Percentiles rank a stretch among this genome's conserved stretches.
Conservation (phyloP, 2,888 invertebrate species). For the Plebejus anna region DNA sequence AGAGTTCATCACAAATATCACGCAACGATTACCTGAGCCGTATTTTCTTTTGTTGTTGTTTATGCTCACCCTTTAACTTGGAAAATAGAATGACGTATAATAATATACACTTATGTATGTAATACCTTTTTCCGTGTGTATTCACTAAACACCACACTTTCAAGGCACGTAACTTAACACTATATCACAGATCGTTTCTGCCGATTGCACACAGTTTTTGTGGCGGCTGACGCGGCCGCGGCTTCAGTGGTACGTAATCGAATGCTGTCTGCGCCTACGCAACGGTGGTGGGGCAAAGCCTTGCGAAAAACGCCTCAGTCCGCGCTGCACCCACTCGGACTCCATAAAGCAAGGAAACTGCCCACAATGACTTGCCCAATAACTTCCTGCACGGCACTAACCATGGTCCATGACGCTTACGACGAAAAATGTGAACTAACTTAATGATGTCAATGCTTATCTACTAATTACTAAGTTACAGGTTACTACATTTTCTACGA, state of each 20-base stretch:
- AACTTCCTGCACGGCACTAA: conserved; percentile 35
- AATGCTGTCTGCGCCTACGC: conserved; percentile 55
- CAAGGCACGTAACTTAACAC: conserved; percentile 62
- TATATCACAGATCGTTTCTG: conserved; percentile 73
- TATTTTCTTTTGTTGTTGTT: conserved; percentile 16
- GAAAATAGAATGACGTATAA: background rate
- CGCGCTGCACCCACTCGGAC: conserved; percentile 44
- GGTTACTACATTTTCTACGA: background rate
- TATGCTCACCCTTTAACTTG: background rate
- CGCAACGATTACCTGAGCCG: conserved; percentile 19
- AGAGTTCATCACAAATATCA: conserved; percentile 18
- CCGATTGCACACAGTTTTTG: conserved; percentile 60
- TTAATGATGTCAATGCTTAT: background rate
- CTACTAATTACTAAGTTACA: background rate
- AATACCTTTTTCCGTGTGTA: conserved; percentile 13
- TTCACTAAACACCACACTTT: conserved; percentile 41
- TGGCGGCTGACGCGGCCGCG: conserved; percentile 50
- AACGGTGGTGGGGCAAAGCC: conserved; percentile 66
- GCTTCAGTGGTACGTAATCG: conserved; percentile 50
- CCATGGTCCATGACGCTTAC: conserved; percentile 7
- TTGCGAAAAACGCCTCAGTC: conserved; percentile 64
- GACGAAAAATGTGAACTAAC: background rate
- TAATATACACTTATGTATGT: no score
- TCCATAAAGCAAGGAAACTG: conserved; percentile 41
- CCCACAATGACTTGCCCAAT: conserved; percentile 38